A percentile compares a stretch with the other conserved stretches of the same genome.
phyloP scores from a whole-genome alignment of 2,113 vertebrate species.

The Pleuronectes platessa region DNA sequence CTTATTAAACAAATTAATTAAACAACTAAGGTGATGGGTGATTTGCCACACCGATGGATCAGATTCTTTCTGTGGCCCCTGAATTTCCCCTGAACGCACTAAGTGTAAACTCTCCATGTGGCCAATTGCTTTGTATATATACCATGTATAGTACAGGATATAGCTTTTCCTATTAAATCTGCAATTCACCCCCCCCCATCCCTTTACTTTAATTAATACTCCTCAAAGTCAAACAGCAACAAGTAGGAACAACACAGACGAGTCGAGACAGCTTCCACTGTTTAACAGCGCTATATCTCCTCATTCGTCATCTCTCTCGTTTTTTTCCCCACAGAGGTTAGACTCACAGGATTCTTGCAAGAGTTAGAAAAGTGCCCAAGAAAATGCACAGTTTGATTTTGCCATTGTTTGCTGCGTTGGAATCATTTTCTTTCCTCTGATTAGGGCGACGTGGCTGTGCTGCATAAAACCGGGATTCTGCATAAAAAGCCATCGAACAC shows the following conservation, averaged over 20 bases:
- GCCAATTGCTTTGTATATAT: no score
- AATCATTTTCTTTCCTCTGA: background rate
- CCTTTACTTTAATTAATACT: background rate
- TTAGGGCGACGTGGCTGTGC: background rate
- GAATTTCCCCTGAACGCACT: no score
- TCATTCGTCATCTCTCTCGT: background rate
- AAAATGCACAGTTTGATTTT: background rate
- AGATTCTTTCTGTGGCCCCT: no score
- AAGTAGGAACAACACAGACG: background rate
- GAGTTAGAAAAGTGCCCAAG: no score
- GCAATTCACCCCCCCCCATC: background rate
- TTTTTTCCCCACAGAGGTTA: background rate
- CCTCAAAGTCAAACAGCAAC: no score
- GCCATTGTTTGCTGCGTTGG: background rate
- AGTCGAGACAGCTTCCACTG: no score
- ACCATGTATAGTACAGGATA: no score
- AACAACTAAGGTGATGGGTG: no score
- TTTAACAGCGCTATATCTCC: background rate
- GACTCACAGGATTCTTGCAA: background rate
- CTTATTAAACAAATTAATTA: no score
- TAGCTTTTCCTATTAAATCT: background rate
- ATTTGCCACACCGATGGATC: no score
- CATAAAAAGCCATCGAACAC: background rate
- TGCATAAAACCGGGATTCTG: background rate
- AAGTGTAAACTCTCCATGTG: background rate